Evolutionary conservation across 2,797 vertebrate genomes (phyloP), one percentile per base, ranked within the genome.

Genomic region (Cygnus olor): DNA sequence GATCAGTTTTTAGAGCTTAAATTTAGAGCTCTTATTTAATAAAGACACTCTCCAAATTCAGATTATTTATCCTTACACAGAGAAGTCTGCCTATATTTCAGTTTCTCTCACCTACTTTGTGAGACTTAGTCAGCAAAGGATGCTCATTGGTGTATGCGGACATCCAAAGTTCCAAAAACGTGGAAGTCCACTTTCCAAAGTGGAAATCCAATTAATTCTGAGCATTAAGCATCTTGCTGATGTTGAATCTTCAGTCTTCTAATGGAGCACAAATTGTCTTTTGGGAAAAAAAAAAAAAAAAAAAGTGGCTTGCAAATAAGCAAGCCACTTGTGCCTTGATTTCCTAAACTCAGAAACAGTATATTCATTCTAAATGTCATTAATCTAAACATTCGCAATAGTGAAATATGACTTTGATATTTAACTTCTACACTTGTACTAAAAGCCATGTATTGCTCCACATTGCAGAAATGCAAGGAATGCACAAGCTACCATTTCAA

Each of bases 361-460:
- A 10, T 40, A 69, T 78, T 71, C 7, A 34, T 80, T 91, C 49
- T 65, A 81, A 81, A 84, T 84, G 44, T 65, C 77, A 81, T 93
- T 91, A 94, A 88, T 64, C 61, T 86, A 74, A 81, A 21, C 44
- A 91, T 93, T 78, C 72, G 36, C 40, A 88, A 64, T 80, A 91
- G 8, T 32, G 10, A 93, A 92, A 88, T 63, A 73, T 16, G 22
- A 2, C n/a, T 85, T 80, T 86, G 70, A 69, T 74, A 58, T 93
- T 93, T 69, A 80, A 36, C 28, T 90, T 90, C 83, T 88, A 54
- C 25, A 84, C 20, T 18, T 17, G 21, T 63, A 45, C 5, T 88
- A 64, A 90, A 74, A 85, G 28, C 58, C 71, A 77, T 9, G 5
- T 64, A 16, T 77, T 78, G 49, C 22, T 70, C 22, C 28, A 40